phyloP scores from a whole-genome alignment of 2,113 vertebrate species.

The Brachionichthys hirsutus region DNA sequence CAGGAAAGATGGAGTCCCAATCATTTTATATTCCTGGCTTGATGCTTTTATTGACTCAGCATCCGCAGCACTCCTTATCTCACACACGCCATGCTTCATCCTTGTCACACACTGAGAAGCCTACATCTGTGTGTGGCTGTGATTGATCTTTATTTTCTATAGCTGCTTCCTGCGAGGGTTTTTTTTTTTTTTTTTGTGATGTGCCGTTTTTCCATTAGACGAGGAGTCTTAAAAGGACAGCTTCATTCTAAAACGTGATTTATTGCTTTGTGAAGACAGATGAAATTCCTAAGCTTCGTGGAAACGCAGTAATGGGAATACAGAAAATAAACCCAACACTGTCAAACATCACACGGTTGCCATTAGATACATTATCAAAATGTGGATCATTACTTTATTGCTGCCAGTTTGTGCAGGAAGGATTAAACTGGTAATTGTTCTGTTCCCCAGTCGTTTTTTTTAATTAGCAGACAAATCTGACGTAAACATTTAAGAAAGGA shows the following conservation, averaged over 20 bases:
- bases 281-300: slow-evolving; percentile 10
- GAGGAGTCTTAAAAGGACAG: slow-evolving; percentile 20
- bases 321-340: not conserved
- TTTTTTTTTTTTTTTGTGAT: slow-evolving; percentile 24
- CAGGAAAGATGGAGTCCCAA: slow-evolving; percentile 27
- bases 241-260: slow-evolving; percentile 25
- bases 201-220: slow-evolving; percentile 46
- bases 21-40: slow-evolving; percentile 38
- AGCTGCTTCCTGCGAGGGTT: slow-evolving; percentile 26
- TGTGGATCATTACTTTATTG: not conserved
- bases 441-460: too few relatives aligned
- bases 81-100: slow-evolving; percentile 47
- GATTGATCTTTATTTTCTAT: slow-evolving; percentile 61
- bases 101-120: slow-evolving; percentile 53
- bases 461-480: too few relatives aligned
- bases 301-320: not conserved
- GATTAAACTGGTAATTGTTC: too few relatives aligned
- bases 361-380: not conserved
- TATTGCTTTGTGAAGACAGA: slow-evolving; percentile 15
- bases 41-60: slow-evolving; percentile 67
- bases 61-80: slow-evolving; percentile 49
- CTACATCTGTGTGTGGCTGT: slow-evolving; percentile 43
- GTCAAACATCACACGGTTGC: not conserved
- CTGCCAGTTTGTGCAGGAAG: not conserved
- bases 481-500: too few relatives aligned